These are phyloP conservation scores for Emberiza fucata DNA, from an alignment of 2,113 vertebrate genomes.

Conservation along the genomic window DNA sequence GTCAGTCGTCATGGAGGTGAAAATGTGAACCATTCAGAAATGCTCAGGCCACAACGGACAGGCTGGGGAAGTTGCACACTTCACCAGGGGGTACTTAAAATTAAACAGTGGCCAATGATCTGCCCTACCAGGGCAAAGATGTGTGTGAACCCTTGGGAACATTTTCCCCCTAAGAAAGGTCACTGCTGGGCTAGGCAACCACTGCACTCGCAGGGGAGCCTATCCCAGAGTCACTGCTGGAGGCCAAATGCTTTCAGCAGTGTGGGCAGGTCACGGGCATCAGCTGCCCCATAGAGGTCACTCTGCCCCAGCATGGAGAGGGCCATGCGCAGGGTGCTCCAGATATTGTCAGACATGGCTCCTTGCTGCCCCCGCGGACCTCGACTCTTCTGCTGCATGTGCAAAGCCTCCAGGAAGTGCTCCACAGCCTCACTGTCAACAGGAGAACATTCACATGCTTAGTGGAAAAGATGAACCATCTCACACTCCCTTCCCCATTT, in stretches of 20 bases:
- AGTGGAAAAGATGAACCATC: not conserved
- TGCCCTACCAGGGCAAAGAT: not conserved
- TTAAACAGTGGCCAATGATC: not conserved
- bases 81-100: not conserved
- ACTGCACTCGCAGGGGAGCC: constrained; percentile 70
- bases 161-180: constrained; percentile 25
- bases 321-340: constrained; percentile 96
- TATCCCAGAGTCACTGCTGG: constrained; percentile 79
- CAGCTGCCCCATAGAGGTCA: constrained; percentile 88
- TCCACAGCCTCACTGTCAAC: constrained; percentile 92
- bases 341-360: constrained; percentile 97
- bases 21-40: not conserved
- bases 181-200: constrained; percentile 23
- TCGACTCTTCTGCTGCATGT: constrained; percentile 86
- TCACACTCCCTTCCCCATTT: not conserved
- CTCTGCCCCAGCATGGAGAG: constrained; percentile 98
- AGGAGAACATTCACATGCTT: not conserved
- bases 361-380: constrained; percentile 70
- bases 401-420: constrained; percentile 95
- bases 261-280: constrained; percentile 84
- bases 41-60: not conserved
- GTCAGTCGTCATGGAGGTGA: not conserved
- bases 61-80: not conserved
- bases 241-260: constrained; percentile 87
- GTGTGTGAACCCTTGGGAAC: not conserved